Evolutionary conservation across 2,113 vertebrate species (phyloP).

Genomic region (Tragelaphus strepsiceros): DNA sequence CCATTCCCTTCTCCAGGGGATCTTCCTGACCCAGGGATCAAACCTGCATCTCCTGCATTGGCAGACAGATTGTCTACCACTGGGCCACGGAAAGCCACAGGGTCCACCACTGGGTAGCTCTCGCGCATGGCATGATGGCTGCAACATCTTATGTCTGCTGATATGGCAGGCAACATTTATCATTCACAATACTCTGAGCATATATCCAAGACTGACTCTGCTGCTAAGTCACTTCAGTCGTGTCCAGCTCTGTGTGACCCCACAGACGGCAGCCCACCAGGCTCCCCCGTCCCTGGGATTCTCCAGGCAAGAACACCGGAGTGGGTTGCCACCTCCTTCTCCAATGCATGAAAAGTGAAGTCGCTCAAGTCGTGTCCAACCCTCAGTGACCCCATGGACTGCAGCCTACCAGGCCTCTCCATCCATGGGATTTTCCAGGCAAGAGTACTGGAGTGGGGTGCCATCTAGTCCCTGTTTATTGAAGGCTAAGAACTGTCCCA

Average conservation of each 20-base stretch:
- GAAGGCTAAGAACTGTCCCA: neutral
- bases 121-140: accelerated
- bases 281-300: too few species aligned
- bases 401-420: too few species aligned
- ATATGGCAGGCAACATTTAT: neutral
- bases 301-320: too few species aligned
- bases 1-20: neutral
- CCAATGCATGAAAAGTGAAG: too few species aligned
- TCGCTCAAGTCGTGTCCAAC: too few species aligned
- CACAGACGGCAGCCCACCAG: too few species aligned
- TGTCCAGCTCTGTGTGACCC: too few species aligned
- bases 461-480: neutral
- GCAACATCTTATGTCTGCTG: neutral
- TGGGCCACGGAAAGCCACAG: neutral
- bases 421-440: too few species aligned
- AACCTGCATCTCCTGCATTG: neutral
- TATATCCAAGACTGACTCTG: neutral
- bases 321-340: too few species aligned
- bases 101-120: accelerated
- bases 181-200: neutral
- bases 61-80: neutral
- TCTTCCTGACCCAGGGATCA: neutral
- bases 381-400: too few species aligned
- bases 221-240: too few species aligned
- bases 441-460: too few species aligned